Conservation (phyloP, 2,888 invertebrate species). For the Exocentrus adspersus region DNA sequence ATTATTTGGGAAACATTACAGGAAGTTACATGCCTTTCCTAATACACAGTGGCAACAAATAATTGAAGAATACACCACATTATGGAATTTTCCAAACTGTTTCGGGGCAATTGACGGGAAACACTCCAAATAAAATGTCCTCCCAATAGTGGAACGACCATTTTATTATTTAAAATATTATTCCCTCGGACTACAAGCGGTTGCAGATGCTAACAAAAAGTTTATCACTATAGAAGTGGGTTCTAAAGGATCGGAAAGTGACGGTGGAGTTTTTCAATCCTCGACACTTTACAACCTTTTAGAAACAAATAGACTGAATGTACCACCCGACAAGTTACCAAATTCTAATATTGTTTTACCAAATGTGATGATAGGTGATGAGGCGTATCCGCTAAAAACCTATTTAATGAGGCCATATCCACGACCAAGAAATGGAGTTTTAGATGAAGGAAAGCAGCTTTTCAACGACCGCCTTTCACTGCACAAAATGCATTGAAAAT, state of each 20-base stretch:
- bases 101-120: constrained; percentile 8
- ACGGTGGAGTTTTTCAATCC: constrained; percentile 8
- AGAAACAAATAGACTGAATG: constrained; percentile 12
- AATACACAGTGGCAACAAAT: background rate
- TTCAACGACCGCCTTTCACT: constrained; percentile 2
- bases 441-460: background rate
- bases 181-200: constrained; percentile 19
- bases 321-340: background rate
- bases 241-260: constrained; percentile 13
- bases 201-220: constrained; percentile 23
- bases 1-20: constrained; percentile 4
- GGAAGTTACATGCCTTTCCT: constrained; percentile 1
- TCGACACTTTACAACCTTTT: constrained; percentile 19
- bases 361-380: constrained; percentile 10
- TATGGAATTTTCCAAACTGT: constrained; percentile 24
- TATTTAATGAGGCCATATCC: constrained; percentile 22
- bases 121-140: constrained; percentile 21
- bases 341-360: constrained; percentile 3
- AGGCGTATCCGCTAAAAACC: constrained; percentile 3
- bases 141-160: background rate
- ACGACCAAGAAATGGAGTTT: constrained; percentile 7
- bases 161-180: constrained; percentile 29
- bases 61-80: background rate
- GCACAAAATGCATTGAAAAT: constrained; percentile 9
- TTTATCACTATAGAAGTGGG: constrained; percentile 24